phyloP scores from a whole-genome alignment of 2,888 invertebrate species.

The Caenorhabditis imperialis region DNA sequence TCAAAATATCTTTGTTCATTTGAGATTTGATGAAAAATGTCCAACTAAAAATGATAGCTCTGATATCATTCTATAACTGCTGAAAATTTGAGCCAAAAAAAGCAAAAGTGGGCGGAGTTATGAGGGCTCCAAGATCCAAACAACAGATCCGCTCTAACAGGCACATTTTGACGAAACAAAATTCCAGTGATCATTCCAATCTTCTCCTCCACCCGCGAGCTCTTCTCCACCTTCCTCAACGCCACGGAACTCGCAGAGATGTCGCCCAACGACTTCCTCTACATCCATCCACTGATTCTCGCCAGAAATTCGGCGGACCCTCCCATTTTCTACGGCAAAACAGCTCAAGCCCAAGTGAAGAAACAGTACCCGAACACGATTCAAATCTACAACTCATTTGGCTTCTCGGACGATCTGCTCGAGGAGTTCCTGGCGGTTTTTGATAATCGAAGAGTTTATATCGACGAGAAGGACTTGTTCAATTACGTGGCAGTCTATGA shows the following conservation, averaged over 20 bases:
- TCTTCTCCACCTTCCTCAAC: constrained; percentile 54
- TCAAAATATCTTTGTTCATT: too few species aligned
- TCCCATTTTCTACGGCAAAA: constrained; percentile 32
- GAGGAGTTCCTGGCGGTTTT: constrained; percentile 59
- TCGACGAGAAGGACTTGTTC: constrained; percentile 35
- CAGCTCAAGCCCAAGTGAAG: constrained; percentile 7
- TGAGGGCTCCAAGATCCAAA: too few species aligned
- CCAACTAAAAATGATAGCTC: neutral
- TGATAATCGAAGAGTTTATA: constrained; percentile 25
- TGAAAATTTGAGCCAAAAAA: too few species aligned
- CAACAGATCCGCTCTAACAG: neutral
- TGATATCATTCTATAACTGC: too few species aligned
- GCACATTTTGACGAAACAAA: neutral
- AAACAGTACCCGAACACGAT: constrained; percentile 21
- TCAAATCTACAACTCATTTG: constrained; percentile 63
- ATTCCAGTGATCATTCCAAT: constrained; percentile 61
- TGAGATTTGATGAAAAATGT: neutral
- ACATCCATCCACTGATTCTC: constrained; percentile 54
- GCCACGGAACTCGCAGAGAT: constrained; percentile 53
- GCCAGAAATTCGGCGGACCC: constrained; percentile 13
- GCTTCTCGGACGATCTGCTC: constrained; percentile 60
- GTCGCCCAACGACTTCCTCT: constrained; percentile 54
- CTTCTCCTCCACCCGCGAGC: constrained; percentile 62
- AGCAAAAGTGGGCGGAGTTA: too few species aligned
- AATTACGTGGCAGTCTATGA: constrained; percentile 45